These are phyloP conservation scores for Alaudala cheleensis DNA, from an alignment of 2,113 vertebrate genomes.

Conservation along the genomic window DNA sequence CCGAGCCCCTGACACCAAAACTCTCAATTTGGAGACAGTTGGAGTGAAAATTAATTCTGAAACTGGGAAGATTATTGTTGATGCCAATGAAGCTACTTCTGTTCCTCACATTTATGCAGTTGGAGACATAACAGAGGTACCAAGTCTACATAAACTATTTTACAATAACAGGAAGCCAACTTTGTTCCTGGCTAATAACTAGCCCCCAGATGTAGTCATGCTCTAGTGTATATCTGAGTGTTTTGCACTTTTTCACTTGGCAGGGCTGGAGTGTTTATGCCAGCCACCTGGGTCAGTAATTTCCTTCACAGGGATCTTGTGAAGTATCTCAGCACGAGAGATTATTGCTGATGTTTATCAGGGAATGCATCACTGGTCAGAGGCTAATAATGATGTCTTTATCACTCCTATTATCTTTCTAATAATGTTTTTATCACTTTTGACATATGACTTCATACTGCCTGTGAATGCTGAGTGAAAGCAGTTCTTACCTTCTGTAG, in stretches of 20 bases:
- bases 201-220: constrained; percentile 33
- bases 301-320: constrained; percentile 21
- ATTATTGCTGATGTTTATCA: constrained; percentile 67
- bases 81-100: constrained; percentile 83
- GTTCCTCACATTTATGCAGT: constrained; percentile 89
- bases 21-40: constrained; percentile 79
- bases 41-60: constrained; percentile 79
- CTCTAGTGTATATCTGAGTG: neutral
- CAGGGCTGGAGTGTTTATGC: neutral
- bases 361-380: neutral
- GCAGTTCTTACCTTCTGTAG: neutral
- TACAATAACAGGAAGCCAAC: constrained; percentile 65
- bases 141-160: constrained; percentile 43
- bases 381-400: constrained; percentile 37
- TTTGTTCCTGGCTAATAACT: constrained; percentile 64
- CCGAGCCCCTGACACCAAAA: constrained; percentile 81
- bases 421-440: constrained; percentile 30
- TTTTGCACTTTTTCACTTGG: constrained; percentile 32
- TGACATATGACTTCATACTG: constrained; percentile 15
- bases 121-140: constrained; percentile 90
- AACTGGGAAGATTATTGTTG: constrained; percentile 86
- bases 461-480: neutral
- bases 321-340: neutral
- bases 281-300: constrained; percentile 30
- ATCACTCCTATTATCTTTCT: constrained; percentile 36